Evolutionary conservation across 2,113 vertebrate genomes (phyloP), one percentile per base, ranked within the genome.

Genomic region (Pionites leucogaster): DNA sequence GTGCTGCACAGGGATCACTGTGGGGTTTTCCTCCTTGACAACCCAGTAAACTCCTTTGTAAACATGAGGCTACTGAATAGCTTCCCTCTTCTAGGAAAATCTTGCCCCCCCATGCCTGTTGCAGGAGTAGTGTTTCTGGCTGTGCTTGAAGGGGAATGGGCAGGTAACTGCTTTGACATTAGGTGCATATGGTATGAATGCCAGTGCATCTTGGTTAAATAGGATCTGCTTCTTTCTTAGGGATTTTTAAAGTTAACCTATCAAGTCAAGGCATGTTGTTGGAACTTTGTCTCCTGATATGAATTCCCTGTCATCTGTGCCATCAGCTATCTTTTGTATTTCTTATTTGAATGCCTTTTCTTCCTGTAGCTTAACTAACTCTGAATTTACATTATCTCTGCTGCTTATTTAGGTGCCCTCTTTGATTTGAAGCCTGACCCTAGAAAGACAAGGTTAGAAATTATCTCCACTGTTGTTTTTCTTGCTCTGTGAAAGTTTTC

Each of bases 11-110:
- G 57, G 19, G 74, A 76, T 64, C 46, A 29, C 89, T 93, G 71
- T 19, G 3, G 49, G 25, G 84, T 37, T 65, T 80, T 92, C 62
- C 63, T 83, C 79, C 93, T 47, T 96, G 82, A 75, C 93, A 92
- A 93, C 92, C 62, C 83, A 79, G 77, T 93, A 88, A 95, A 88
- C 77, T 82, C 53, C 65, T 76, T 16, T 24, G 77, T 97, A 97
- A 97, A 96, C 81, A 87, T 24, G 22, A 92, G 42, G 42, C 80
- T 84, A 74, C 25, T 2, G 3, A 92, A 44, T 25, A 93, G 37
- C 88, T 96, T 93, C 88, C 64, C 28, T 80, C 37, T 82, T 83
- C 47, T 41, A 8, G 82, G 68, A 46, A 78, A 83, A 86, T 74
- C 69, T 71, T 74, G 37, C 10, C 23, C 46, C 46, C 71, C 55